These are phyloP conservation scores for Phengaris alcon DNA, from an alignment of 2,888 invertebrate genomes.

Conservation along the genomic window DNA sequence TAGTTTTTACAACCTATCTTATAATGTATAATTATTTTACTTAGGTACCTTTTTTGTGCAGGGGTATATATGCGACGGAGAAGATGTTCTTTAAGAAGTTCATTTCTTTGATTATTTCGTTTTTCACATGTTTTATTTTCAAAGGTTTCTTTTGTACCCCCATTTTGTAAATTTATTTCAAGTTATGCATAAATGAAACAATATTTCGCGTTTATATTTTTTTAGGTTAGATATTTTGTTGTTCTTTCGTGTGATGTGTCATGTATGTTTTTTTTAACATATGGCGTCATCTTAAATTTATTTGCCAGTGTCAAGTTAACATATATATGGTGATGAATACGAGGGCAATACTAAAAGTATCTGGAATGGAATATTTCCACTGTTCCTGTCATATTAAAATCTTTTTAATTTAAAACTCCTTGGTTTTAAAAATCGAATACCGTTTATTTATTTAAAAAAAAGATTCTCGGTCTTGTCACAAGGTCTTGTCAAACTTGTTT, in stretches of 20 bases:
- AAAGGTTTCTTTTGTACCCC: constrained; percentile 39
- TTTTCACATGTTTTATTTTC: constrained; percentile 58
- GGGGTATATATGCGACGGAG: constrained; percentile 75
- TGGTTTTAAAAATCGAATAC: no score
- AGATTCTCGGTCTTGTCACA: no score
- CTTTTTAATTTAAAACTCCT: no score
- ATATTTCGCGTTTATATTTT: background rate
- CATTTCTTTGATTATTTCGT: constrained; percentile 73
- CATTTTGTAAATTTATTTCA: constrained; percentile 33
- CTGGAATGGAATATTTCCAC: no score
- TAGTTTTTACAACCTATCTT: background rate
- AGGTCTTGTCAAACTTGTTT: no score
- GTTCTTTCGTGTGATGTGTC: background rate
- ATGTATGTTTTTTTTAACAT: no score
- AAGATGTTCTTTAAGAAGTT: constrained; percentile 80
- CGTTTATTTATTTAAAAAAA: no score
- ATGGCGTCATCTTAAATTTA: no score
- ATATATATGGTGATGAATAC: no score
- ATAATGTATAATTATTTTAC: background rate
- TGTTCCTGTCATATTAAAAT: no score
- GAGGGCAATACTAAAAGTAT: no score
- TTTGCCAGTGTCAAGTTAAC: no score
- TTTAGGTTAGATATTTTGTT: background rate
- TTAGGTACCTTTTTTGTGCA: constrained; percentile 63
- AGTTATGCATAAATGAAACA: background rate